Base-by-base conservation (phyloP, 2,113 vertebrate genomes). In the Rhodinocichla rosea region DNA sequence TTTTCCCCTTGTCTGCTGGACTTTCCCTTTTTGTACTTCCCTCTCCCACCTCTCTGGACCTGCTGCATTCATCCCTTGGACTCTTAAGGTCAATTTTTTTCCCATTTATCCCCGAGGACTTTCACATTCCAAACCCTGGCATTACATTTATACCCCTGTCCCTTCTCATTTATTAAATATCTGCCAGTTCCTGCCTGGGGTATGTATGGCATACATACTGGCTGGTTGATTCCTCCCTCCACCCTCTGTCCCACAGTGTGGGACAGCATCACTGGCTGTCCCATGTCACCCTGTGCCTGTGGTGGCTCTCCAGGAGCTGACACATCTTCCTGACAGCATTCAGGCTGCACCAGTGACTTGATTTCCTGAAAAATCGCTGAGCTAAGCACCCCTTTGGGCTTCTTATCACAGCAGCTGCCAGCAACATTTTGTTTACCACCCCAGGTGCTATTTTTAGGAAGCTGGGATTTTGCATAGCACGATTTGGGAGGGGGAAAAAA, bases 251-350 rank as follows among this genome's bases (percentile, higher is more conserved):
- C 11, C 55, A 4, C 15, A 2, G 30, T 0, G 50, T 8, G 4
- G 81, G 53, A 7, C 73, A 52, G 42, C 88, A 63, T 50, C 37
- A 1, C 44, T 7, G 75, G 1, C 69, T 13, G 7, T 15, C 74
- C 77, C 27, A 0, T 10, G 62, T 30, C 55, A 13, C 2, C 0
- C 56, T 0, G 28, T 35, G 32, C 30, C 71, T 3, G 1, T 1
- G 13, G 26, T 14, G 49, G 10, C 83, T 42, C 64, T 23, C 39
- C 6, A 35, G 37, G 7, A 64, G 50, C 55, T 14, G 7, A 11
- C 27, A 22, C 28, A 30, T 75, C 75, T 15, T 32, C 21, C 33
- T 7, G 18, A 30, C 57, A 26, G 13, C 68, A 15, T 7, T n/a
- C 60, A 75, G 70, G 13, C 60, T 21, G 3, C 50, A n/a, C 23